These are phyloP conservation scores for Leucoraja ocellata DNA, from an alignment of 2,797 vertebrate species.

Conservation along the genomic window DNA sequence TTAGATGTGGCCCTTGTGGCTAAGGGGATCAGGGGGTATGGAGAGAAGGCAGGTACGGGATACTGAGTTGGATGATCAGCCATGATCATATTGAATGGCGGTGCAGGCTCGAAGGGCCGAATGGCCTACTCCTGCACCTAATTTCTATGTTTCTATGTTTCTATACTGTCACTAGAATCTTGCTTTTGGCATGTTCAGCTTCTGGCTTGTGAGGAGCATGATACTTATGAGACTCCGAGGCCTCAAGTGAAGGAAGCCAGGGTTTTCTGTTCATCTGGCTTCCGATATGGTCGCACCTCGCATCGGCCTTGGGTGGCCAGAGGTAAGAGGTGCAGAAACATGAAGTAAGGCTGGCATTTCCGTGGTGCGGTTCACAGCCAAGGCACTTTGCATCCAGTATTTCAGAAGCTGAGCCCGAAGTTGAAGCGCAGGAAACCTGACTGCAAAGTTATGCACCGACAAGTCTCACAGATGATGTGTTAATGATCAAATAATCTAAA, in stretches of 20 bases:
- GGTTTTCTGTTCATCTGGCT: neutral
- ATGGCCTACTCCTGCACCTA: too few species aligned
- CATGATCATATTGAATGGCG: too few species aligned
- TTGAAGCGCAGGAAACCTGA: neutral
- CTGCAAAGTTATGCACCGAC: neutral
- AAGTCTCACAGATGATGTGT: neutral
- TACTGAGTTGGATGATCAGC: too few species aligned
- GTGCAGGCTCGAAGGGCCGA: too few species aligned
- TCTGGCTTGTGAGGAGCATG: neutral
- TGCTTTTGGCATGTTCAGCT: neutral
- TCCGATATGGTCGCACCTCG: neutral
- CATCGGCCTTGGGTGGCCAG: neutral
- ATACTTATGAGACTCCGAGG: neutral
- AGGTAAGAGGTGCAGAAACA: neutral
- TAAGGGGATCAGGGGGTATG: too few species aligned
- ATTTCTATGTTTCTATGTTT: too few species aligned
- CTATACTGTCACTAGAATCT: neutral
- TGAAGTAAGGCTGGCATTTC: neutral
- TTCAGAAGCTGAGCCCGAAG: too few species aligned
- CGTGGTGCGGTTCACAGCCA: neutral
- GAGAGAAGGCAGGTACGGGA: too few species aligned
- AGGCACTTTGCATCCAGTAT: neutral
- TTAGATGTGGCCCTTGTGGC: too few species aligned
- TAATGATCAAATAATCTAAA: neutral
- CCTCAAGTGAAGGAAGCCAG: neutral